Conservation (phyloP, 2,113 vertebrate genomes). For the Dendropsophus ebraccatus region DNA sequence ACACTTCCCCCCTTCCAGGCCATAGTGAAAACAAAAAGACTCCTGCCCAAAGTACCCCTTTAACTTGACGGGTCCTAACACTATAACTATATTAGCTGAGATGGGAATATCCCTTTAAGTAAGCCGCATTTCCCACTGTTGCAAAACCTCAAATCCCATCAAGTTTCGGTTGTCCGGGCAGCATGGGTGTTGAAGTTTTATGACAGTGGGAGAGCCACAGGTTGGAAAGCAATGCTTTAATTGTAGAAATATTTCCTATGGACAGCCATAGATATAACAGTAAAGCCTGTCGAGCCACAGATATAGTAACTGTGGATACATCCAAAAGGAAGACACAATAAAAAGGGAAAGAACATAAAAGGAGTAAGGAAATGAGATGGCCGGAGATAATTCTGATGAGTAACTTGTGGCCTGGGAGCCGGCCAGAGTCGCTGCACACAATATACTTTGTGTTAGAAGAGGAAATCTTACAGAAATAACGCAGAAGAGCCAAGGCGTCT, state of each 20-base stretch:
- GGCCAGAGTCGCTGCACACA: conserved; percentile 8
- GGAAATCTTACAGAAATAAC: conserved; percentile 17
- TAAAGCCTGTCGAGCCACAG: not conserved
- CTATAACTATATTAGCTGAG: too few species aligned
- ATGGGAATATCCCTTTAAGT: too few species aligned
- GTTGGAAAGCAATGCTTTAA: too few species aligned
- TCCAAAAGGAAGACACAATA: not conserved
- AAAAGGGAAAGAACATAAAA: not conserved
- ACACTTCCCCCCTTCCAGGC: too few species aligned
- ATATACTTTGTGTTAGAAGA: not conserved
- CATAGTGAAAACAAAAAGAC: too few species aligned
- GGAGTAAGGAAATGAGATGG: not conserved
- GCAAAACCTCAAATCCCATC: too few species aligned
- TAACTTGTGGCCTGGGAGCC: not conserved
- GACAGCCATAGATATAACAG: not conserved
- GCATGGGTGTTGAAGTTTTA: too few species aligned
- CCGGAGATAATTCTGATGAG: conserved; percentile 1
- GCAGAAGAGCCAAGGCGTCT: not conserved
- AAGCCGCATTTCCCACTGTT: too few species aligned
- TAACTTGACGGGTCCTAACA: too few species aligned
- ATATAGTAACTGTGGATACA: not conserved
- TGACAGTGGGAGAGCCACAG: too few species aligned
- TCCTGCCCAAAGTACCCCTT: too few species aligned
- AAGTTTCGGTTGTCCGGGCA: too few species aligned
- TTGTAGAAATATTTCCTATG: not conserved